These are phyloP conservation scores for Dicaeum eximium DNA, from an alignment of 2,113 vertebrate genomes.

Conservation along the genomic window DNA sequence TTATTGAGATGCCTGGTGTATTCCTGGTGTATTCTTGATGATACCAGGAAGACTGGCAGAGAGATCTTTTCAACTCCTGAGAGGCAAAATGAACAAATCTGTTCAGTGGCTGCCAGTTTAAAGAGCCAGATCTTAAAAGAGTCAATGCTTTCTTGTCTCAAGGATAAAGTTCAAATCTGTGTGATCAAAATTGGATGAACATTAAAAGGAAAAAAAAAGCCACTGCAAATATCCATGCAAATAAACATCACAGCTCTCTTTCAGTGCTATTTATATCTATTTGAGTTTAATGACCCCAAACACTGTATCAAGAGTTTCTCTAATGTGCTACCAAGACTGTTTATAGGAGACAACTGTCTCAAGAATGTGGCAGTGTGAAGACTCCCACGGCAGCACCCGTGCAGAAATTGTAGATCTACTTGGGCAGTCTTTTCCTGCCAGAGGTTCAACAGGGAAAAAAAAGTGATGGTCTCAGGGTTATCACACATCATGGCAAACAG, in stretches of 20 bases:
- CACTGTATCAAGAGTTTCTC: background rate
- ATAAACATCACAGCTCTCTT: conserved; percentile 39
- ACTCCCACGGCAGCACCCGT: conserved; percentile 13
- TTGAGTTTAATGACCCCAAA: conserved; percentile 44
- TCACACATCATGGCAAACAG: background rate
- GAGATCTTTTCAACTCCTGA: background rate
- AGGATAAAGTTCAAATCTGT: background rate
- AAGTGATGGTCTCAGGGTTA: background rate
- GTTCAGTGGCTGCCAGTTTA: background rate
- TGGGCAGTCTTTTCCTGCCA: background rate
- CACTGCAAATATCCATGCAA: conserved; percentile 7
- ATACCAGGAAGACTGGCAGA: background rate
- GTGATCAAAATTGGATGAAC: conserved; percentile 16
- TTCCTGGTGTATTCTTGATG: background rate
- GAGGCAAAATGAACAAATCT: background rate
- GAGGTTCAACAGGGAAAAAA: background rate
- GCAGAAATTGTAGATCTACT: background rate
- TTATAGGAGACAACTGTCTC: conserved; percentile 31
- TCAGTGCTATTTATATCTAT: conserved; percentile 37
- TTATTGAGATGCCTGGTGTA: background rate
- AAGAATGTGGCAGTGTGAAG: conserved; percentile 34
- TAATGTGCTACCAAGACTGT: conserved; percentile 43
- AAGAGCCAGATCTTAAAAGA: background rate
- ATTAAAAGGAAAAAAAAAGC: background rate
- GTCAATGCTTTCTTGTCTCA: background rate